Percentiles rank a stretch among this genome's conserved stretches.
These are phyloP conservation scores for Poeciliopsis turrubarensis DNA, from an alignment of 2,113 vertebrate genomes.

Conservation along the genomic window DNA sequence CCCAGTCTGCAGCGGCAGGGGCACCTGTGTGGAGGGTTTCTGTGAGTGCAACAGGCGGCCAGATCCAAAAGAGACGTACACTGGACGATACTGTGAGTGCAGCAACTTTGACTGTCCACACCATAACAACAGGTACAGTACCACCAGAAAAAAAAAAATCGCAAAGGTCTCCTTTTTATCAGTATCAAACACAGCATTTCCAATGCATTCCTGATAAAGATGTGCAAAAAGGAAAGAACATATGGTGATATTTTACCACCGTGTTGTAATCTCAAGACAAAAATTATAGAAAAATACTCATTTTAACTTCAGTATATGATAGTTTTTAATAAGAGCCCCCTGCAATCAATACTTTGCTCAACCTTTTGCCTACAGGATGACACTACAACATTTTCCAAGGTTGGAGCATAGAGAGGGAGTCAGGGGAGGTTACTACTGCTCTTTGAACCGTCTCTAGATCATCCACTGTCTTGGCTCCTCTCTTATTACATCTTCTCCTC, in stretches of 20 bases:
- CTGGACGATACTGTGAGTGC: slow-evolving; percentile 55
- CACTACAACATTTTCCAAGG: too few relatives aligned
- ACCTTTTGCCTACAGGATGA: too few relatives aligned
- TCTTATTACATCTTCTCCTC: too few relatives aligned
- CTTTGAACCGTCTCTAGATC: too few relatives aligned
- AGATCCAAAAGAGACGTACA: slow-evolving; percentile 27
- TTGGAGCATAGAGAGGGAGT: too few relatives aligned
- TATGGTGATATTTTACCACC: not conserved
- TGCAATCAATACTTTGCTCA: too few relatives aligned
- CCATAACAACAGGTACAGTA: slow-evolving; percentile 25
- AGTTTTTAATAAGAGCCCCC: too few relatives aligned
- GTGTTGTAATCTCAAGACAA: not conserved
- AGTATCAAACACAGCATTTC: not conserved
- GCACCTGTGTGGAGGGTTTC: slow-evolving; percentile 31
- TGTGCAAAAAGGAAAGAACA: not conserved
- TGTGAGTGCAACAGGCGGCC: slow-evolving; percentile 26
- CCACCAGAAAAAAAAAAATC: not conserved
- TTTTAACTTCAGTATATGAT: too few relatives aligned
- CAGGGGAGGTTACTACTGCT: too few relatives aligned
- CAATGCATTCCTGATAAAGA: not conserved
- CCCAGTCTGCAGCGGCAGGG: slow-evolving; percentile 45
- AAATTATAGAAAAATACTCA: not conserved
- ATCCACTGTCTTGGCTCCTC: too few relatives aligned
- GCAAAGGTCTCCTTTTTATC: not conserved
- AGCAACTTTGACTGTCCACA: slow-evolving; percentile 54